These are phyloP conservation scores for Urocyon cinereoargenteus DNA, from an alignment of 2,797 vertebrate genomes.

Conservation along the genomic window DNA sequence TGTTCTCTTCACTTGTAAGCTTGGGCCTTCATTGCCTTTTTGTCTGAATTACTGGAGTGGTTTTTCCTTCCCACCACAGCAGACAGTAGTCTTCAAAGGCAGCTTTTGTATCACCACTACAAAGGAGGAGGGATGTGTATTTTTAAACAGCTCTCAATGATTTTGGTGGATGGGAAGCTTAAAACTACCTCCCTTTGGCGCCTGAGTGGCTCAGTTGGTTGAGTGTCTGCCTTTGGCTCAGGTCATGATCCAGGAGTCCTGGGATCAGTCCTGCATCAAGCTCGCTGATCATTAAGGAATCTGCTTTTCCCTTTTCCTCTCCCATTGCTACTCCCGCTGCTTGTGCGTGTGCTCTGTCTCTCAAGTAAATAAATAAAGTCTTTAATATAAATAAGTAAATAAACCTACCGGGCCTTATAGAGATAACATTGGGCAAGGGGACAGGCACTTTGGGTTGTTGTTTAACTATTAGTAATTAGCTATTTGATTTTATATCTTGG, in stretches of 20 bases:
- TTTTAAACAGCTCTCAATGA: not conserved
- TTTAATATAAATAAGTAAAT: too few species aligned
- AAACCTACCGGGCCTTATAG: not conserved
- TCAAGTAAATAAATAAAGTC: too few species aligned
- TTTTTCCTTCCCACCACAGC: not conserved
- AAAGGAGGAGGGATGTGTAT: not conserved
- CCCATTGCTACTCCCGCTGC: too few species aligned
- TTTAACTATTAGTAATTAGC: not conserved
- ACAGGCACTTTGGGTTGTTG: not conserved
- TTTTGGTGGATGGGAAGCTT: not conserved
- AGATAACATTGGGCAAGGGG: not conserved
- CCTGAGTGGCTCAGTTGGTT: too few species aligned
- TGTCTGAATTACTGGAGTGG: not conserved
- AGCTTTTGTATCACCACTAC: not conserved
- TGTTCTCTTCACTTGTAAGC: slow-evolving; percentile 51
- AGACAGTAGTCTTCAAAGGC: slow-evolving; percentile 1
- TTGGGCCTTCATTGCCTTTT: not conserved
- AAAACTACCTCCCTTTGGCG: not conserved
- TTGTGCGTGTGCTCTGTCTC: too few species aligned
- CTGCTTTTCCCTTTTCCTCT: too few species aligned
- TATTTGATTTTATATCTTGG: not conserved
- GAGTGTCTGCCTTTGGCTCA: too few species aligned
- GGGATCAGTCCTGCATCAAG: too few species aligned
- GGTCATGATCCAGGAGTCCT: too few species aligned
- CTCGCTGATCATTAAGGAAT: too few species aligned